Conservation (phyloP, 2,888 invertebrate genomes). For the Aspidiotus rigidus region DNA sequence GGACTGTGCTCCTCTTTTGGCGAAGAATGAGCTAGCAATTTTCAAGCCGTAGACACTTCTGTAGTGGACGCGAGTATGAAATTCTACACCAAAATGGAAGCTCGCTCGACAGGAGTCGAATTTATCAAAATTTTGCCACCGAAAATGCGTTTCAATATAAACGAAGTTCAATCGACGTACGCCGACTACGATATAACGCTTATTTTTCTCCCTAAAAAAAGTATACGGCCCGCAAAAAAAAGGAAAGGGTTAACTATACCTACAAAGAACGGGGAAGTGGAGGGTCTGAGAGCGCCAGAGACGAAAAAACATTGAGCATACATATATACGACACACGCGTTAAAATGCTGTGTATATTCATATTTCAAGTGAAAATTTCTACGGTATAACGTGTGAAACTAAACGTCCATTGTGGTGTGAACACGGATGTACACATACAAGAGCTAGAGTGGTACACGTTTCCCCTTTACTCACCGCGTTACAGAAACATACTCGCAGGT, state of each 20-base stretch:
- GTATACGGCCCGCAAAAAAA: no score
- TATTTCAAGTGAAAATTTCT: not conserved
- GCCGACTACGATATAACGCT: not conserved
- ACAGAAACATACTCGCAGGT: constrained; percentile 19
- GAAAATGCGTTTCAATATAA: not conserved
- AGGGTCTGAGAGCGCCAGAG: not conserved
- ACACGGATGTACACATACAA: not conserved
- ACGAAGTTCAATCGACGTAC: not conserved
- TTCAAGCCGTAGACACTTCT: no score
- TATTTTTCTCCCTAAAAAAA: no score
- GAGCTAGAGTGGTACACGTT: not conserved
- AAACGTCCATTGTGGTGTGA: constrained; percentile 1
- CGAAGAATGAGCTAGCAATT: no score
- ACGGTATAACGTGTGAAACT: not conserved
- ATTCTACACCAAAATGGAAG: no score
- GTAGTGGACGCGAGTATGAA: no score
- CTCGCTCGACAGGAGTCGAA: not conserved
- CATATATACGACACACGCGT: not conserved
- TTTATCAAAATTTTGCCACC: not conserved
- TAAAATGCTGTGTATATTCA: not conserved
- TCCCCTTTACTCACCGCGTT: not conserved
- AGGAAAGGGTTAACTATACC: no score
- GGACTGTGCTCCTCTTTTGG: no score
- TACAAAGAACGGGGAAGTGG: not conserved
- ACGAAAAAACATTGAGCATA: not conserved